Evolutionary conservation across 2,888 invertebrate genomes (phyloP).

Genomic region (Protodeltote pygarga): DNA sequence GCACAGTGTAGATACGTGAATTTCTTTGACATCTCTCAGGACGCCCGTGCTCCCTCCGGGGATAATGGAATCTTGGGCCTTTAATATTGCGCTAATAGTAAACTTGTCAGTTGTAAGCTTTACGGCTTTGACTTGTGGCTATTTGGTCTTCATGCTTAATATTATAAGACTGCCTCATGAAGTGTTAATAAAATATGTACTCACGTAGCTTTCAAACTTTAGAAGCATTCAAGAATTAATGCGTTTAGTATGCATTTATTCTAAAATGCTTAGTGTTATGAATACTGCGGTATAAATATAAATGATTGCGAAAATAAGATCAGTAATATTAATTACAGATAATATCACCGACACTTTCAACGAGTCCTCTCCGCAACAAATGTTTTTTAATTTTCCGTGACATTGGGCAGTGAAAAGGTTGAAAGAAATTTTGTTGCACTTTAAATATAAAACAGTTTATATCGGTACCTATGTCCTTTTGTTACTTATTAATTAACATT

Average conservation of each 20-base stretch:
- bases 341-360: slow-evolving; percentile 32
- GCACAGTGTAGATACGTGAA: slow-evolving; percentile 57
- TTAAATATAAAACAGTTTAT: slow-evolving; percentile 36
- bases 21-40: slow-evolving; percentile 73
- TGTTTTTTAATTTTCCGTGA: slow-evolving; percentile 40
- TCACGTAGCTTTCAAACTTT: too few species aligned
- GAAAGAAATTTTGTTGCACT: slow-evolving; percentile 30
- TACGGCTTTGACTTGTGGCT: slow-evolving; percentile 10
- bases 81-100: slow-evolving; percentile 65
- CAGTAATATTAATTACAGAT: slow-evolving; percentile 15
- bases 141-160: slow-evolving; percentile 7
- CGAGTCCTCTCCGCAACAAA: slow-evolving; percentile 24
- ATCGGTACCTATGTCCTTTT: slow-evolving; percentile 3
- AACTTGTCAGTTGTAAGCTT: slow-evolving; percentile 27
- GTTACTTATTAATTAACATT: slow-evolving; percentile 19
- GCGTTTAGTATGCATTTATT: too few species aligned
- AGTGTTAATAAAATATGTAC: too few species aligned
- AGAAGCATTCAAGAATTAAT: too few species aligned
- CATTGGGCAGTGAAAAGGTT: slow-evolving; percentile 36
- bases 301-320: slow-evolving; percentile 13
- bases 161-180: too few species aligned
- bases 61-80: slow-evolving; percentile 74
- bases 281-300: not conserved
- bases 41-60: slow-evolving; percentile 58
- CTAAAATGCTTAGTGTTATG: too few species aligned